Conservation (phyloP, 2,888 invertebrate species). For the Spodoptera exigua region DNA sequence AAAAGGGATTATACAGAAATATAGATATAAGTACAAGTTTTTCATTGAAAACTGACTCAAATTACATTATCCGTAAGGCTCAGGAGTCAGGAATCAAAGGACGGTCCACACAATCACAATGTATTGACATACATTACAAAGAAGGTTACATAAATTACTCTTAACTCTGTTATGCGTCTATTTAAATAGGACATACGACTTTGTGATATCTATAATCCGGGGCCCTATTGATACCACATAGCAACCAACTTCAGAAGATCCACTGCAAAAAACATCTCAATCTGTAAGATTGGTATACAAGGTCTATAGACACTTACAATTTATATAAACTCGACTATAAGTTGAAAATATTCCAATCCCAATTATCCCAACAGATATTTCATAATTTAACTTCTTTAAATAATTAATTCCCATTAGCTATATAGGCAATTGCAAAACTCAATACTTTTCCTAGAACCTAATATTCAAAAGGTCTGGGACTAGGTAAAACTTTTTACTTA, state of each 20-base stretch:
- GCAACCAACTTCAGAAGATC: constrained; percentile 6
- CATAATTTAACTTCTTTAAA: too few relatives aligned
- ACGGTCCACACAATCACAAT: constrained; percentile 28
- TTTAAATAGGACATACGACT: constrained; percentile 35
- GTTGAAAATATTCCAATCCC: too few relatives aligned
- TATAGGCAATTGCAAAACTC: too few relatives aligned
- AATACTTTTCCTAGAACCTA: too few relatives aligned
- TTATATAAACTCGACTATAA: too few relatives aligned
- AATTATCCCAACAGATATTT: too few relatives aligned
- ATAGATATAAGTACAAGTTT: constrained; percentile 4
- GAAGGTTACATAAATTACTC: constrained; percentile 48
- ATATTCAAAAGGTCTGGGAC: too few relatives aligned
- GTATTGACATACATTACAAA: constrained; percentile 42
- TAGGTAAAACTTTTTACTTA: too few relatives aligned
- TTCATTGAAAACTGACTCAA: constrained; percentile 18
- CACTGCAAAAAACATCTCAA: neutral
- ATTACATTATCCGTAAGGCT: constrained; percentile 25
- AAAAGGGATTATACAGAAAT: constrained; percentile 1
- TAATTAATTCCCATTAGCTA: too few relatives aligned
- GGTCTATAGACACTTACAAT: neutral
- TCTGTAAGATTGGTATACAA: too few relatives aligned
- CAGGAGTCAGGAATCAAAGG: constrained; percentile 39
- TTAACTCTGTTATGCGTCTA: constrained; percentile 30
- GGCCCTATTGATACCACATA: neutral
- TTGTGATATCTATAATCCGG: constrained; percentile 44